These are phyloP conservation scores for Podarcis cretensis DNA, from an alignment of 2,113 vertebrate species.

Conservation along the genomic window DNA sequence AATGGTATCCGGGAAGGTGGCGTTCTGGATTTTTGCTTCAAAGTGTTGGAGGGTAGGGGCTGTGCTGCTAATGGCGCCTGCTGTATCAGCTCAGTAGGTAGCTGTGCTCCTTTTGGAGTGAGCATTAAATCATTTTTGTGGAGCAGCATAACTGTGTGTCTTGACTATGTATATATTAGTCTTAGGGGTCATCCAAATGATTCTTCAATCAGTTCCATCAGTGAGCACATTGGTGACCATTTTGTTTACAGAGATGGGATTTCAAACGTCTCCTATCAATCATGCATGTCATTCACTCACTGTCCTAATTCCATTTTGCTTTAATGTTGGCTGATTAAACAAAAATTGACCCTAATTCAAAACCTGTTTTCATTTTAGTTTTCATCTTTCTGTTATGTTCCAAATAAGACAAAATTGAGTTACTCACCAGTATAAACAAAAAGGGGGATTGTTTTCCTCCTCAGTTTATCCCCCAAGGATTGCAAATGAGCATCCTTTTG, in stretches of 20 bases:
- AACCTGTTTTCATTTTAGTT: conserved; percentile 78
- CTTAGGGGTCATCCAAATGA: conserved; percentile 51
- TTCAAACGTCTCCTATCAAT: conserved; percentile 74
- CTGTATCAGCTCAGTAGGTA: conserved; percentile 16
- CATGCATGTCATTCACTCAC: conserved; percentile 70
- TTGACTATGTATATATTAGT: conserved; percentile 29
- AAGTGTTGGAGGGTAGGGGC: no score
- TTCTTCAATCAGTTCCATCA: conserved; percentile 70
- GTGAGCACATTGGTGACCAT: conserved; percentile 63
- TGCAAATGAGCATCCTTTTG: conserved; percentile 41
- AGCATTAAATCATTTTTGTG: conserved; percentile 53
- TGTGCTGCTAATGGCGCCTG: background rate
- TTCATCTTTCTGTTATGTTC: conserved; percentile 75
- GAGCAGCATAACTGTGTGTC: conserved; percentile 16
- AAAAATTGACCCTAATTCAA: conserved; percentile 74
- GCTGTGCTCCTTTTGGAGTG: conserved; percentile 20
- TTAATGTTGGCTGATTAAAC: conserved; percentile 76
- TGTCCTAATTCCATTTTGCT: conserved; percentile 70
- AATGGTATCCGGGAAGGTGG: no score
- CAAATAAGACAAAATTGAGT: conserved; percentile 76
- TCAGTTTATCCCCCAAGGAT: conserved; percentile 68
- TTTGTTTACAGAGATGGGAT: conserved; percentile 71
- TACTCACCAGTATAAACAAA: conserved; percentile 71
- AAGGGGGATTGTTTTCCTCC: conserved; percentile 67
- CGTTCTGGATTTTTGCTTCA: no score